Conservation (phyloP, 2,888 invertebrate species). For the Crocallis elinguaria region DNA sequence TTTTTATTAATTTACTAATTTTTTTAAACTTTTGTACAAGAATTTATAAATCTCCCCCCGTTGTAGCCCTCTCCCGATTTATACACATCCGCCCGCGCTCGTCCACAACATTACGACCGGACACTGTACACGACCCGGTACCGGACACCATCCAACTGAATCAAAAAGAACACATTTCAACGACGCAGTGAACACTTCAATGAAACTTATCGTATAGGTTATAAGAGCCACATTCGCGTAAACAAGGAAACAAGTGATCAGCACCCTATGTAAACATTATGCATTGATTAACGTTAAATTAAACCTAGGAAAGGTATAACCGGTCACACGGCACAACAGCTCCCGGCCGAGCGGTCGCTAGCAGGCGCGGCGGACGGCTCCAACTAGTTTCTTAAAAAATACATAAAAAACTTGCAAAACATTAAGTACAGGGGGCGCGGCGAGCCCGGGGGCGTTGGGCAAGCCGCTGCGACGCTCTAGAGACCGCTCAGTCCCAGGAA, state of each 20-base stretch:
- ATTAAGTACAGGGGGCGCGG: background rate
- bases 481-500: constrained; percentile 5
- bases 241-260: constrained; percentile 52
- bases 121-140: constrained; percentile 46
- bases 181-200: constrained; percentile 49
- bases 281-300: constrained; percentile 57
- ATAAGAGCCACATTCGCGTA: constrained; percentile 38
- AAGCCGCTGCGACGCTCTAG: background rate
- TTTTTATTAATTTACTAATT: constrained; percentile 44
- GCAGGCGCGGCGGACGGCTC: no score
- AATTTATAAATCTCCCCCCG: constrained; percentile 44
- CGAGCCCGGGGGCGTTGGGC: background rate
- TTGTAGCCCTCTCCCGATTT: constrained; percentile 30
- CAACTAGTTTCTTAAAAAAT: no score
- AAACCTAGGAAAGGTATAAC: constrained; percentile 53
- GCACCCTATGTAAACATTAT: constrained; percentile 61
- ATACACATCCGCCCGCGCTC: constrained; percentile 12
- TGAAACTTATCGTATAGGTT: constrained; percentile 31
- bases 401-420: background rate
- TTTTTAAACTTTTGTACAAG: constrained; percentile 71
- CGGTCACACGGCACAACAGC: constrained; percentile 48
- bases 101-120: constrained; percentile 30
- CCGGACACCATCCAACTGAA: constrained; percentile 39
- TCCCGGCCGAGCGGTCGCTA: no score
- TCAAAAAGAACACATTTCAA: constrained; percentile 47